Evolutionary conservation across 2,113 vertebrate species (phyloP).

Genomic region (Dipodomys stephensi): DNA sequence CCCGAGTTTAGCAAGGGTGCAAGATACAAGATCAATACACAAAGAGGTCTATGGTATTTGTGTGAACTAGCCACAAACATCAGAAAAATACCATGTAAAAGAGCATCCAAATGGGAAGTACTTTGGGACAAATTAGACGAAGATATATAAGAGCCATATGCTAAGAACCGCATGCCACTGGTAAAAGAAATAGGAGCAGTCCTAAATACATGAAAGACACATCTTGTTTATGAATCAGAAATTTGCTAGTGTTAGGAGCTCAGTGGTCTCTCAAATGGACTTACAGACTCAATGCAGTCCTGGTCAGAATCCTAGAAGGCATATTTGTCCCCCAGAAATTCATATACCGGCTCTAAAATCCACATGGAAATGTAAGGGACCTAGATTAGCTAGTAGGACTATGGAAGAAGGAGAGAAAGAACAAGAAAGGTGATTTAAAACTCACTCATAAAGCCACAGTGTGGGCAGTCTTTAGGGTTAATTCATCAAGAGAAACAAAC

Average conservation of each 20-base stretch:
- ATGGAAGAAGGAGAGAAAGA: neutral
- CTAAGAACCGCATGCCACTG: too few relatives aligned
- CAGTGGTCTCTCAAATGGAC: neutral
- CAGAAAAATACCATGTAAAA: neutral
- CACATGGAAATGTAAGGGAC: neutral
- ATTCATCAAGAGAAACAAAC: neutral
- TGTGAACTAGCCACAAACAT: neutral
- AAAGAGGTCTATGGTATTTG: neutral
- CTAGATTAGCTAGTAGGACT: neutral
- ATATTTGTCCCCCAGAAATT: neutral
- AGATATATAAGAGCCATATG: neutral
- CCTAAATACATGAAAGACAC: neutral
- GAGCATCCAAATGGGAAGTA: neutral
- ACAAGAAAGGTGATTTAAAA: too few relatives aligned
- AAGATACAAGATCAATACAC: neutral
- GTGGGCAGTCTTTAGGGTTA: too few relatives aligned
- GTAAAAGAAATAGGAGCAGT: neutral
- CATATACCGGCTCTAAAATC: neutral
- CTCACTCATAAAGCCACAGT: neutral
- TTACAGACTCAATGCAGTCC: neutral
- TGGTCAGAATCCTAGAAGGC: neutral
- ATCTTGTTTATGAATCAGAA: neutral
- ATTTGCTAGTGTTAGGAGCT: neutral
- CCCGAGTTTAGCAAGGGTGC: neutral
- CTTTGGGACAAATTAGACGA: neutral